A percentile compares a stretch with the other conserved stretches of the same genome.
phyloP scores from a whole-genome alignment of 2,797 vertebrate genomes.

The Anableps anableps region DNA sequence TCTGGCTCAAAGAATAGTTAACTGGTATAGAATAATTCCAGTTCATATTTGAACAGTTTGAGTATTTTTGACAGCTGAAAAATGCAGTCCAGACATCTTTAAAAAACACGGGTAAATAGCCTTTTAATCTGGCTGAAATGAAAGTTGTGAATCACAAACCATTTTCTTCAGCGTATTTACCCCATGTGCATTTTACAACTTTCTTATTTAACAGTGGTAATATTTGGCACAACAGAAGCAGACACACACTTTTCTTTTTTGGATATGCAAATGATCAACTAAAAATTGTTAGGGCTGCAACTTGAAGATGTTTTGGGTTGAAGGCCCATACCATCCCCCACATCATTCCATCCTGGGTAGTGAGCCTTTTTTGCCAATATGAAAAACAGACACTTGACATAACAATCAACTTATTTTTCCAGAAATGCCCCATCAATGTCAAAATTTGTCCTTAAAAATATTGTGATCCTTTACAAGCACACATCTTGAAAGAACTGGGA shows the following conservation, averaged over 20 bases:
- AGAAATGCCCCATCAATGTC: background rate
- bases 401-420: background rate
- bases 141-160: too few relatives aligned
- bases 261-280: background rate
- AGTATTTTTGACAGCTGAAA: too few relatives aligned
- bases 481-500: constrained; percentile 26
- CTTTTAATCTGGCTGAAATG: too few relatives aligned
- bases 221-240: background rate
- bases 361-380: background rate
- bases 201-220: background rate
- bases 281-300: background rate
- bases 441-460: background rate
- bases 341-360: background rate
- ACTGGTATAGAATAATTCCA: too few relatives aligned
- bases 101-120: too few relatives aligned
- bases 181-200: background rate
- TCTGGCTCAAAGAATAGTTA: too few relatives aligned
- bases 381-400: too few relatives aligned
- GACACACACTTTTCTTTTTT: background rate
- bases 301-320: background rate
- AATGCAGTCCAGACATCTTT: too few relatives aligned
- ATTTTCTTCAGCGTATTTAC: too few relatives aligned
- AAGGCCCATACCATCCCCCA: background rate
- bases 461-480: background rate
- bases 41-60: background rate